These are phyloP conservation scores for Proisotoma minuta DNA, from an alignment of 2,888 invertebrate genomes.

Conservation along the genomic window DNA sequence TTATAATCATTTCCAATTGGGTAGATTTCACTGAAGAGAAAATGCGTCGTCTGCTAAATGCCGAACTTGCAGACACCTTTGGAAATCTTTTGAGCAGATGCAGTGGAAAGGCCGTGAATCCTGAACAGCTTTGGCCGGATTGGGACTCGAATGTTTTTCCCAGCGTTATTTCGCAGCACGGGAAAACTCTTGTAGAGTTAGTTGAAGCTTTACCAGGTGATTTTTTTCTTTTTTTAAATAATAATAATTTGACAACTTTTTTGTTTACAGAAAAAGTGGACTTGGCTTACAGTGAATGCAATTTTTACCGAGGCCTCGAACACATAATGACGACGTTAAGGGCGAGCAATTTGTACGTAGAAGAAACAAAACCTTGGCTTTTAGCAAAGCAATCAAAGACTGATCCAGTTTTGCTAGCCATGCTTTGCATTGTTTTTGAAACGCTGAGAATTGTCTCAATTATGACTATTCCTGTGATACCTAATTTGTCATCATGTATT, in stretches of 20 bases:
- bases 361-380: constrained; percentile 82
- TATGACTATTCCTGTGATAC: constrained; percentile 79
- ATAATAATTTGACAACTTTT: not conserved
- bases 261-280: constrained; percentile 59
- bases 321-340: constrained; percentile 68
- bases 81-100: constrained; percentile 85
- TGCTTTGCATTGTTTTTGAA: constrained; percentile 80
- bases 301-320: constrained; percentile 79
- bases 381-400: constrained; percentile 59
- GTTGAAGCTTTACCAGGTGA: constrained; percentile 60
- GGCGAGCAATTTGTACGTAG: constrained; percentile 78
- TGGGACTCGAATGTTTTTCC: constrained; percentile 51
- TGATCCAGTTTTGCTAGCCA: constrained; percentile 61
- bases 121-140: constrained; percentile 66
- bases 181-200: constrained; percentile 57
- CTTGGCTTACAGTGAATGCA: constrained; percentile 65
- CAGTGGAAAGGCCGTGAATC: constrained; percentile 72
- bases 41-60: constrained; percentile 70
- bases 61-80: constrained; percentile 84
- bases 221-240: constrained; percentile 44
- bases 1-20: constrained; percentile 48
- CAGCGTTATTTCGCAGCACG: constrained; percentile 51
- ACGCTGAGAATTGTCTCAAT: constrained; percentile 73
- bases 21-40: constrained; percentile 78
- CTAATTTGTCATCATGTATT: constrained; percentile 63